Evolutionary conservation across 2,113 vertebrate species (phyloP), one percentile per base, ranked within the genome.

Genomic region (Muntiacus reevesi): DNA sequence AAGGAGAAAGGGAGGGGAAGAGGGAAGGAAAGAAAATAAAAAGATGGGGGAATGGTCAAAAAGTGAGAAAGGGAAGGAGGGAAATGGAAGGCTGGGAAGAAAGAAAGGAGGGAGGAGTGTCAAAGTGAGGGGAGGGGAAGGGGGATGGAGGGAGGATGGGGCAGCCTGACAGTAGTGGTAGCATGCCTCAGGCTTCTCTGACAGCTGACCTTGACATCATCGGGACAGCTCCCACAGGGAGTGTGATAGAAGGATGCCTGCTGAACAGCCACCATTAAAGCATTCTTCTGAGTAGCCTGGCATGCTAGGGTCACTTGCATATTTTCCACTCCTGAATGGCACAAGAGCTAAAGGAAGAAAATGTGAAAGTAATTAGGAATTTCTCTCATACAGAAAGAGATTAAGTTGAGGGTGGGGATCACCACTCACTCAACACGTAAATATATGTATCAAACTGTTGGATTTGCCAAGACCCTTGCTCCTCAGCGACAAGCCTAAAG

Each of bases 221-320:
- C 71, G 50, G 86, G 52, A 4, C 50, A 50, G 33, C 15, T 74
- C 50, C 47, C 78, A 8, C 96, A 89, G 50, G 98, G 91, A 93
- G 95, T 94, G n/a, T 96, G 96, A 95, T 98, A 99, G 79, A 99
- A 97, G 87, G 93, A 98, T 2, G 95, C 97, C 97, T 99, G 98
- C 52, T 99, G 99, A 96, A 99, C 86, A 6, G 98, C 98, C 43
- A 97, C 99, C 94, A 99, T 96, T 96, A 99, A 54, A 57, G 98
- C 98, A 67, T 99, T 99, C 98, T 99, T 99, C 98, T 99, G 99
- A 93, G 96, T 97, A 28, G 99, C 95, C 97, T 99, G 99, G 97
- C 98, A 99, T 79, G 98, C 98, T 78, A 99, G 97, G 40, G 94
- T 93, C 95, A 99, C 98, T 97, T 99, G 98, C 74, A 99, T 98